Conservation (phyloP, 2,113 vertebrate genomes). For the Hymenochirus boettgeri region DNA sequence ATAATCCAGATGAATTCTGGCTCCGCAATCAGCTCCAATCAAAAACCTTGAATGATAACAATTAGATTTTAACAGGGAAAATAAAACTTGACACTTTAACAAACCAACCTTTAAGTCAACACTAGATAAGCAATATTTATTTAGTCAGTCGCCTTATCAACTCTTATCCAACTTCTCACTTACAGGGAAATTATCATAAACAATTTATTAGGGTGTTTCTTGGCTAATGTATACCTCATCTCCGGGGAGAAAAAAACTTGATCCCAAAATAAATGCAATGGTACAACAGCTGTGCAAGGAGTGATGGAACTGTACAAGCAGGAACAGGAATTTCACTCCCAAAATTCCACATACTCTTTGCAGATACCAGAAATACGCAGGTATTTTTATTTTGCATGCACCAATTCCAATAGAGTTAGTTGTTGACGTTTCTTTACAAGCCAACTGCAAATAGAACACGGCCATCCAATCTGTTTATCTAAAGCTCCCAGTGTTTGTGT, state of each 20-base stretch:
- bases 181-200: not conserved
- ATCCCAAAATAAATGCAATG: not conserved
- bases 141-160: not conserved
- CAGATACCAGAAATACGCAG: not conserved
- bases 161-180: not conserved
- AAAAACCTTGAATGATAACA: constrained; percentile 18
- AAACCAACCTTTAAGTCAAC: constrained; percentile 16
- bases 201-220: not conserved
- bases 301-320: not conserved
- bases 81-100: constrained; percentile 2
- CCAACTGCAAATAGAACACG: too few species aligned
- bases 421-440: too few species aligned
- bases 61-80: not conserved
- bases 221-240: not conserved
- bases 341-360: not conserved
- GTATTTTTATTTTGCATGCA: not conserved
- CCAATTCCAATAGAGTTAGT: too few species aligned
- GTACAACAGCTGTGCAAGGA: not conserved
- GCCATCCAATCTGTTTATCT: too few species aligned
- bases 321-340: not conserved
- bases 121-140: constrained; percentile 21
- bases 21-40: constrained; percentile 6
- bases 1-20: constrained; percentile 9
- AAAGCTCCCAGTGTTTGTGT: too few species aligned
- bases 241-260: not conserved